phyloP scores from a whole-genome alignment of 2,797 vertebrate genomes.

The Phataginus tetradactyla region DNA sequence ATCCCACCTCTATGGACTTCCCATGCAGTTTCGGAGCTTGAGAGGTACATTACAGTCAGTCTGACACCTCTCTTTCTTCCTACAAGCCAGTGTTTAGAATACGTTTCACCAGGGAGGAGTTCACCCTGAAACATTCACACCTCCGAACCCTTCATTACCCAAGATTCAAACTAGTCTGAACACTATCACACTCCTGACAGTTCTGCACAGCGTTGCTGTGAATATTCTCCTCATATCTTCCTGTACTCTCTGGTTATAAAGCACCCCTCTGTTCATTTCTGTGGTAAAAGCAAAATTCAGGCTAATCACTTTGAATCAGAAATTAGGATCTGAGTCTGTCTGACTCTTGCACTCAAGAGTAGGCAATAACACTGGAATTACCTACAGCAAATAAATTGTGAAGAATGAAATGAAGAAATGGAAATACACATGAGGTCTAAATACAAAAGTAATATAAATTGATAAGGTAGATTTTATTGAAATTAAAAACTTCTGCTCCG shows the following conservation, averaged over 20 bases:
- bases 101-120: background rate
- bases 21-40: background rate
- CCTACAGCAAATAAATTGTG: background rate
- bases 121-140: background rate
- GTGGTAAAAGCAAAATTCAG: background rate
- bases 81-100: background rate
- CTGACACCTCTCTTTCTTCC: background rate
- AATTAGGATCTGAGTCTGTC: background rate
- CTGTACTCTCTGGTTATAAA: background rate
- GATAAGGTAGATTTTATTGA: background rate
- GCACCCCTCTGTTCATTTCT: background rate
- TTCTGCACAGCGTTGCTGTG: background rate
- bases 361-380: background rate
- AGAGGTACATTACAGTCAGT: background rate
- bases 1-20: constrained; percentile 11
- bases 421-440: constrained; percentile 1
- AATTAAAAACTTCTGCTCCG: background rate
- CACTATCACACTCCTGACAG: background rate
- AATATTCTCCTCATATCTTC: background rate
- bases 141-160: background rate
- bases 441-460: background rate
- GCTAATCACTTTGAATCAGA: background rate
- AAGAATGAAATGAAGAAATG: background rate
- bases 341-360: background rate
- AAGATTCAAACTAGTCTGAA: constrained; percentile 2